A percentile compares a stretch with the other conserved stretches of the same genome.
phyloP scores from a whole-genome alignment of 2,888 invertebrate genomes.

The Linyphia triangularis region DNA sequence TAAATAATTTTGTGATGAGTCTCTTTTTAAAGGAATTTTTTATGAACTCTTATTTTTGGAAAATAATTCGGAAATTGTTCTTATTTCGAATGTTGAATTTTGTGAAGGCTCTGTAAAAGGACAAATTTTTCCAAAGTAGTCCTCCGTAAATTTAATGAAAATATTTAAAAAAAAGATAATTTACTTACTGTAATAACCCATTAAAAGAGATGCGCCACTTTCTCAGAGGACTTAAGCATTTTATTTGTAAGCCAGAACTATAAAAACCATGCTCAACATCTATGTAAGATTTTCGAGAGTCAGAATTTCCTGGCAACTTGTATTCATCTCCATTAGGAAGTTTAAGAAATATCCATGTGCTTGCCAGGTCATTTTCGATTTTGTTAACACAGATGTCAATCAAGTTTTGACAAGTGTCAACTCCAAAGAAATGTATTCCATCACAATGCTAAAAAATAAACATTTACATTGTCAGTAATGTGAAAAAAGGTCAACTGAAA shows the following conservation, averaged over 20 bases:
- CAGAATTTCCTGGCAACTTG: background rate
- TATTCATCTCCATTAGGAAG: slow-evolving; percentile 34
- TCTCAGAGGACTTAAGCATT: slow-evolving; percentile 53
- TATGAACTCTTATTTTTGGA: too few relatives aligned
- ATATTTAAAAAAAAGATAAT: too few relatives aligned
- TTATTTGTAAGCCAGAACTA: slow-evolving; percentile 46
- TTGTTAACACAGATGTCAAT: slow-evolving; percentile 57
- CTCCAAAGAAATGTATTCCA: slow-evolving; percentile 56
- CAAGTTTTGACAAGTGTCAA: slow-evolving; percentile 28
- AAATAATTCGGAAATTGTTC: too few relatives aligned
- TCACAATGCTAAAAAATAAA: slow-evolving; percentile 39
- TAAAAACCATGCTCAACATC: slow-evolving; percentile 33
- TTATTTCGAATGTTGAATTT: too few relatives aligned
- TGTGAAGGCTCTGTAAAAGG: too few relatives aligned
- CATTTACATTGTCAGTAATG: too few relatives aligned
- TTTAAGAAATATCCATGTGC: slow-evolving; percentile 43
- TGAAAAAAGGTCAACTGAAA: too few relatives aligned
- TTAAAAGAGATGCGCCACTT: slow-evolving; percentile 62
- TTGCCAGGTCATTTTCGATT: slow-evolving; percentile 26
- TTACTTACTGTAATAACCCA: slow-evolving; percentile 45
- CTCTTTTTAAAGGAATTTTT: too few relatives aligned
- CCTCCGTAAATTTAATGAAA: too few relatives aligned
- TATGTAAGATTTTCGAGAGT: slow-evolving; percentile 41
- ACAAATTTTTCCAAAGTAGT: too few relatives aligned
- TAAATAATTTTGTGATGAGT: too few relatives aligned